phyloP scores from a whole-genome alignment of 2,113 vertebrate species.

The Galemys pyrenaicus region DNA sequence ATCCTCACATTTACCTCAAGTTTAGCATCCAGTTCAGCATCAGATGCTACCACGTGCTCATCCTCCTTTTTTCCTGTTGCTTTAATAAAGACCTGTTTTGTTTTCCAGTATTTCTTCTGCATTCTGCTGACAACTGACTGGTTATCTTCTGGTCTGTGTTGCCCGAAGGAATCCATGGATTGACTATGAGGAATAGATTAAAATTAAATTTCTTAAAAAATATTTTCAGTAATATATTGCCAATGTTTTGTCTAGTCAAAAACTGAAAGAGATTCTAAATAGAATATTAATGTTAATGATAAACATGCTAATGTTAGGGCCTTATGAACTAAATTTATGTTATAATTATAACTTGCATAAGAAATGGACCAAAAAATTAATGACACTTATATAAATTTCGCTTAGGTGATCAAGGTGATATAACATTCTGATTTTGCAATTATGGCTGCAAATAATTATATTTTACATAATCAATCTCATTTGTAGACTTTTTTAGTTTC shows the following conservation, averaged over 20 bases:
- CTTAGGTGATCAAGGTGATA: slow-evolving; percentile 22
- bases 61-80: slow-evolving; percentile 93
- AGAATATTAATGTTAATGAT: slow-evolving; percentile 26
- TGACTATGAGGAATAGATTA: slow-evolving; percentile 74
- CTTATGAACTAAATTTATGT: slow-evolving; percentile 5
- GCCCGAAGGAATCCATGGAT: slow-evolving; percentile 84
- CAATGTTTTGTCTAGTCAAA: slow-evolving; percentile 14
- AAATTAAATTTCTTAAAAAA: slow-evolving; percentile 51
- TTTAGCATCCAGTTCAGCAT: slow-evolving; percentile 90
- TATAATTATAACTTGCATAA: slow-evolving; percentile 44
- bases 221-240: slow-evolving; percentile 6
- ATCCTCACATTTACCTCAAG: slow-evolving; percentile 83
- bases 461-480: slow-evolving; percentile 8
- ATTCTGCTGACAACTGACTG: slow-evolving; percentile 88
- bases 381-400: not conserved
- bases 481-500: slow-evolving; percentile 15
- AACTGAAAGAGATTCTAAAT: slow-evolving; percentile 40
- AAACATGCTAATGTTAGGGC: slow-evolving; percentile 29
- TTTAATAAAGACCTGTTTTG: slow-evolving; percentile 90
- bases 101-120: slow-evolving; percentile 93
- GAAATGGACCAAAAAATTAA: slow-evolving; percentile 37
- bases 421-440: slow-evolving; percentile 26
- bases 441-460: slow-evolving; percentile 28
- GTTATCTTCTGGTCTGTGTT: slow-evolving; percentile 83
- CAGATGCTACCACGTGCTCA: slow-evolving; percentile 88